Evolutionary conservation across 2,888 invertebrate species (phyloP), one percentile per base, ranked within the genome.

Genomic region (Eupithecia insigniata): DNA sequence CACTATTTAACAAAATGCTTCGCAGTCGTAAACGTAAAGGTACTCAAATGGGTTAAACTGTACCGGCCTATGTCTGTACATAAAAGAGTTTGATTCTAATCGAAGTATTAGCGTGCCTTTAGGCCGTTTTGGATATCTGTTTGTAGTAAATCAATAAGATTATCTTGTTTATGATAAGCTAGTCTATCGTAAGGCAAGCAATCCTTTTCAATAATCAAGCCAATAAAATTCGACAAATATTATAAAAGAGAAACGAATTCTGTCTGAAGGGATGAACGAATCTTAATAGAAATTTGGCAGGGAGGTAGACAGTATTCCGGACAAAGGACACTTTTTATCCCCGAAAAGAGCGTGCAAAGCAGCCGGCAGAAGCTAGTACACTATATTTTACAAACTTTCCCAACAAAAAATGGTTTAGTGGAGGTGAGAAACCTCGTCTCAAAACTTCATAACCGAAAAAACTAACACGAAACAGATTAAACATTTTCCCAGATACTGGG

Each of bases 41-140:
- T 69, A 51, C 22, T 51, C 12, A 51, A 51, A 51, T 30, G 36
- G 36, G 1, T 34, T 22, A 7, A 10, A 12, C 26, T 14, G 26
- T 55, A 22, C 26, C 55, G 55, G 55, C 26, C 26, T 14, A 55
- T 26, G 55, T 55, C 55, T 55, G 43, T 55, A 62, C 66, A 83
- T 89, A 85, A 89, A 87, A 78, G 46, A 64, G 80, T 83, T 80
- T 75, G 81, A 85, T 83, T n/a, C n/a, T 82, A 80, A 83, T 85
- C 82, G 76, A 30, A n/a, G 30, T 66, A 67, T 70, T 65, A 58
- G 73, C 70, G 65, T 73, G 67, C 64, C 65, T 36, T 51, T 61
- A 16, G 61, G 65, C 60, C 73, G 67, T 73, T 30, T 18, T 30
- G 60, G 30, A 30, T 22, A 22, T 51, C 51, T 22, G 3, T 51